phyloP scores from a whole-genome alignment of 2,113 vertebrate genomes.

The Chaetorhynchus papuensis region DNA sequence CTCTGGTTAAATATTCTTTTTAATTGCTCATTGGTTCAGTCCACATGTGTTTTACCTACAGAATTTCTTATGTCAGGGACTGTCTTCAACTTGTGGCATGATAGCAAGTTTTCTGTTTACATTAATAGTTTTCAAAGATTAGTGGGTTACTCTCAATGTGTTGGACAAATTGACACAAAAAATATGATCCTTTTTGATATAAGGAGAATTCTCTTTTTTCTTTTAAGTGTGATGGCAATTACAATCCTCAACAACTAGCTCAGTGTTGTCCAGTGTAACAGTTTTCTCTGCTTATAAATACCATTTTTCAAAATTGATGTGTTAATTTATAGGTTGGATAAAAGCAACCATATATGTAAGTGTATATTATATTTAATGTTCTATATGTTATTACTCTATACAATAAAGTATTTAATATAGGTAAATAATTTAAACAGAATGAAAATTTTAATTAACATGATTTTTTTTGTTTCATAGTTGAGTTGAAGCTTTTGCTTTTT shows the following conservation, averaged over 20 bases:
- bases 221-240: neutral
- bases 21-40: neutral
- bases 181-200: neutral
- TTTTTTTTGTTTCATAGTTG: neutral
- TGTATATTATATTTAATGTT: neutral
- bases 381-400: neutral
- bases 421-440: neutral
- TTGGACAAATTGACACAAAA: neutral
- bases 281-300: neutral
- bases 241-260: neutral
- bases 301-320: neutral
- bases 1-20: neutral
- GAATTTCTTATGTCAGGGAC: neutral
- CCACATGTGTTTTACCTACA: neutral
- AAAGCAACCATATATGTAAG: rapidly evolving
- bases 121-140: neutral
- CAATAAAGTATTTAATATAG: neutral
- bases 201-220: neutral
- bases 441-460: neutral
- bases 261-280: neutral
- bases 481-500: neutral
- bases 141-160: neutral
- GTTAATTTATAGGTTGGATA: neutral
- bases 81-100: neutral
- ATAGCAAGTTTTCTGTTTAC: neutral